phyloP scores from a whole-genome alignment of 2,888 invertebrate genomes.

The Coenonympha arcania region DNA sequence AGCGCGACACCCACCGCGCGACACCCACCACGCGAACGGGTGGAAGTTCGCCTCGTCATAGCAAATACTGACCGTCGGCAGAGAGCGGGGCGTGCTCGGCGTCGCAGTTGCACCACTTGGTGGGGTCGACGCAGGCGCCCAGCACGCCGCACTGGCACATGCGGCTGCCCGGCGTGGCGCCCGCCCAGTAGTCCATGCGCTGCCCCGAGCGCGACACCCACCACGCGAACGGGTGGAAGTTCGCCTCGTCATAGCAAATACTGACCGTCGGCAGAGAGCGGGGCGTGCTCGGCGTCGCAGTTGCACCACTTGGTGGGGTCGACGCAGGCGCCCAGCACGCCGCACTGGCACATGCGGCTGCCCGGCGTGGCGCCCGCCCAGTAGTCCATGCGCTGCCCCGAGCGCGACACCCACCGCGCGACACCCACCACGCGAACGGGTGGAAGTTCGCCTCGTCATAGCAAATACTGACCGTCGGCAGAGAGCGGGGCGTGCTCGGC shows the following conservation, averaged over 20 bases:
- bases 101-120: constrained; percentile 98
- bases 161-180: constrained; percentile 78
- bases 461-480: constrained; percentile 40
- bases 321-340: constrained; percentile 86
- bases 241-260: too few species aligned
- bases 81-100: constrained; percentile 62
- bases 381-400: constrained; percentile 96
- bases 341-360: constrained; percentile 83
- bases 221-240: too few species aligned
- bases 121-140: constrained; percentile 85
- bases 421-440: too few species aligned
- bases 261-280: constrained; percentile 39
- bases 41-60: too few species aligned
- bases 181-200: constrained; percentile 97
- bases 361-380: constrained; percentile 89
- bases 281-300: constrained; percentile 82
- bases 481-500: constrained; percentile 62
- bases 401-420: too few species aligned
- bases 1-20: too few species aligned
- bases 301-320: constrained; percentile 95
- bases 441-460: too few species aligned
- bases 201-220: too few species aligned
- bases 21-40: too few species aligned
- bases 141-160: constrained; percentile 90
- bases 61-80: constrained; percentile 39